Conservation (phyloP, 1,140 invertebrate genomes). For the Drosophila mayri region DNA sequence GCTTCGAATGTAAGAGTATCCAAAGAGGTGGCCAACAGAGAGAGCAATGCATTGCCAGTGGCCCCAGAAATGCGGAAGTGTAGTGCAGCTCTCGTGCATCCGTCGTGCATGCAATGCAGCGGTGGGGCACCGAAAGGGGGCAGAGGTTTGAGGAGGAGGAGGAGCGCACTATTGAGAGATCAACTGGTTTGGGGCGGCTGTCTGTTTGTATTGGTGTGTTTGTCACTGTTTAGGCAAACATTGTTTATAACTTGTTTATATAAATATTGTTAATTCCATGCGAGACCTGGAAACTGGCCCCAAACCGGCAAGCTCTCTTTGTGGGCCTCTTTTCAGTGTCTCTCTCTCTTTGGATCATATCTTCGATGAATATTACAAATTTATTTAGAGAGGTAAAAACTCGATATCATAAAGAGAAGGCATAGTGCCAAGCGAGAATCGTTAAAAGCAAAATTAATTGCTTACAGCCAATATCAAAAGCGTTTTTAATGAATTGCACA, state of each 20-base stretch:
- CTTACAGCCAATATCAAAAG: conserved; percentile 70
- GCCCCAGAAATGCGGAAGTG: conserved; percentile 78
- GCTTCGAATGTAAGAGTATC: neutral
- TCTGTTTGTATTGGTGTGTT: conserved; percentile 61
- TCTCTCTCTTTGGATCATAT: conserved; percentile 20
- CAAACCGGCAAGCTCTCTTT: conserved; percentile 29
- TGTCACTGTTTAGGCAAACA: conserved; percentile 82
- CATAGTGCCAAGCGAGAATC: conserved; percentile 31
- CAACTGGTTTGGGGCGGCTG: conserved; percentile 63
- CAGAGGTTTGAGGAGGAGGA: neutral
- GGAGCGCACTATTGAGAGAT: conserved; percentile 48
- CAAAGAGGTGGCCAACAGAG: conserved; percentile 5
- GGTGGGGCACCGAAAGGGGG: neutral
- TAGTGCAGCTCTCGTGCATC: conserved; percentile 58
- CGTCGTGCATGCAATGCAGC: conserved; percentile 70
- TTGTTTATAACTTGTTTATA: conserved; percentile 84
- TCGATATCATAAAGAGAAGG: conserved; percentile 16
- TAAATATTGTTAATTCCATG: conserved; percentile 80
- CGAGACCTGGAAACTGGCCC: conserved; percentile 60
- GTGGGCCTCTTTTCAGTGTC: conserved; percentile 4
- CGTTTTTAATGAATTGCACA: conserved; percentile 81
- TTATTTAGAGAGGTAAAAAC: conserved; percentile 45
- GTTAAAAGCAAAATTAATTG: conserved; percentile 80
- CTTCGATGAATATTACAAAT: conserved; percentile 70
- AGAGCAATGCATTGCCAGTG: conserved; percentile 26